phyloP scores from a whole-genome alignment of 2,888 invertebrate species.

The Pandemis cinnamomeana region DNA sequence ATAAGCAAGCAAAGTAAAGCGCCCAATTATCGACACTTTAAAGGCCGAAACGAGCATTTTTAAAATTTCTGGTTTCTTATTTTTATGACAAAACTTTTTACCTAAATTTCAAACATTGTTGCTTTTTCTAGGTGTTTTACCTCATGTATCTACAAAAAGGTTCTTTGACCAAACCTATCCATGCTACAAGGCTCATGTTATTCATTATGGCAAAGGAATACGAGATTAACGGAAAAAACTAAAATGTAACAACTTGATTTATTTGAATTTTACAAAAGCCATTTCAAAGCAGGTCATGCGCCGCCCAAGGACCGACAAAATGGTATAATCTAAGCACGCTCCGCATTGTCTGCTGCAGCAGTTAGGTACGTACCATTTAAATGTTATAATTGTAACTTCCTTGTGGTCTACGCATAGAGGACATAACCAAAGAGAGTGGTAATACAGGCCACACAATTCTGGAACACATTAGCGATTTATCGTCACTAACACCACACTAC shows the following conservation, averaged over 20 bases:
- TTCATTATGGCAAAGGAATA: not conserved
- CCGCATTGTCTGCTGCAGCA: slow-evolving; percentile 22
- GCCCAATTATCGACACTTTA: no score
- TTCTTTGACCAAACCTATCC: no score
- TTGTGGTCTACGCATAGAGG: slow-evolving; percentile 3
- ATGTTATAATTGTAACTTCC: slow-evolving; percentile 36
- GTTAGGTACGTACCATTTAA: slow-evolving; percentile 34
- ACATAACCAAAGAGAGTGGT: no score
- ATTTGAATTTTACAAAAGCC: slow-evolving; percentile 9
- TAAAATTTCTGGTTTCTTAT: not conserved
- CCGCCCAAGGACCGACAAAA: slow-evolving; percentile 32
- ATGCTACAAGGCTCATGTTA: not conserved
- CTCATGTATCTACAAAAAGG: no score
- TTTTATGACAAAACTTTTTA: not conserved
- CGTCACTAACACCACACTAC: no score
- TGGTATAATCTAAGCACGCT: slow-evolving; percentile 21
- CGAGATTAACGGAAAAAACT: slow-evolving; percentile 1
- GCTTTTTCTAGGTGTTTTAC: no score
- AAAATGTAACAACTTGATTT: not conserved
- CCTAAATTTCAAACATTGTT: no score
- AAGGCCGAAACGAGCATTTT: no score
- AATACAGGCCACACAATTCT: no score
- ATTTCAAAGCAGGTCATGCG: slow-evolving; percentile 33
- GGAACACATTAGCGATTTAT: no score
- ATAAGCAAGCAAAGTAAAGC: no score